Base-by-base conservation (phyloP, 2,797 vertebrate genomes). In the Tauraco hartlaubi region DNA sequence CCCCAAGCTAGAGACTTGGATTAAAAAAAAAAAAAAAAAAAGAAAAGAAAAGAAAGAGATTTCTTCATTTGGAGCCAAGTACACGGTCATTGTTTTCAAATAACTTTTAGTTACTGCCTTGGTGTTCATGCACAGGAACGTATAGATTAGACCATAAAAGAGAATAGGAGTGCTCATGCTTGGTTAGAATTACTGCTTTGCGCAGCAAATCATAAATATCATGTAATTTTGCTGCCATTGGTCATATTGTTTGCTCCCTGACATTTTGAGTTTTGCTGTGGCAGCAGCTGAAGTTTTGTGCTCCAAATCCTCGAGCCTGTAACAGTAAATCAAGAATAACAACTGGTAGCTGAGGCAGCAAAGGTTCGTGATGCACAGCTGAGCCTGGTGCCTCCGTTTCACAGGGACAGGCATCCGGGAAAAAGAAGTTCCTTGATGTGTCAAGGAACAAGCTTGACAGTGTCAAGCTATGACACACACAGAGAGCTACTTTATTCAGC, bases 251-350 rank as follows among this genome's bases (percentile, higher is more conserved):
- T 86, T 86, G 63, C 73, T 92, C 35, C 51, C 51, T 88, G 91
- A 59, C 5, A 8, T 69, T 82, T 69, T 68, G 69, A 91, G 48
- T 69, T 91, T 67, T 79, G 71, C 88, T 92, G 76, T 78, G 69
- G 67, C 83, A 92, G 94, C 94, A 88, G 37, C 28, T 69, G 55
- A 92, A 64, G 52, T 33, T 93, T 56, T 92, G 67, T 61, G 39
- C 67, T 94, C 51, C 52, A 46, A 8, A 82, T 67, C 52, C 37
- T 88, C 3, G 2, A 78, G 44, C 28, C 49, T 63, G 31, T 49
- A 76, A 56, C 33, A 49, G 67, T 81, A 92, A 86, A 90, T 92
- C 62, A 84, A 52, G 89, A 41, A 44, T 71, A 78, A 52, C 22
- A 25, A 95, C 18, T 46, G 41, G 55, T 41, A 79, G 72, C 59